Conservation (phyloP, 1,140 invertebrate species). For the Physella acuta region DNA sequence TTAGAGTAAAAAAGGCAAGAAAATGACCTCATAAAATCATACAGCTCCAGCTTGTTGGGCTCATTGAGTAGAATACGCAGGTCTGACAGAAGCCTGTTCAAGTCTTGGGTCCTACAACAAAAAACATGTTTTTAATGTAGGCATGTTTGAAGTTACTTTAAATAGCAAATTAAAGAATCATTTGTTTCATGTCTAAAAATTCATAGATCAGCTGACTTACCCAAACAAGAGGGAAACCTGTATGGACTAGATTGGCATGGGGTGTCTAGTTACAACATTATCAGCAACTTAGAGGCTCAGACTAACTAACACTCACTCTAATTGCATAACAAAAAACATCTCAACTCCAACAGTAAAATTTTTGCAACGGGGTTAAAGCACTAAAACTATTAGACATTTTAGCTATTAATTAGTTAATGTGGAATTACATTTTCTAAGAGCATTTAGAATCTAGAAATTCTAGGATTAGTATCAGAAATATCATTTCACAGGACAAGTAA, state of each 20-base stretch:
- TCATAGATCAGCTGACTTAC: too few relatives aligned
- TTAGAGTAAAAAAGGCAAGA: too few relatives aligned
- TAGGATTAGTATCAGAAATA: not conserved
- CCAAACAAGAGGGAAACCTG: too few relatives aligned
- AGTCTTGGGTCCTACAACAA: slow-evolving; percentile 40
- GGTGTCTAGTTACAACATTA: not conserved
- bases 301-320: not conserved
- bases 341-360: too few relatives aligned
- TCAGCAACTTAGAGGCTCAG: not conserved
- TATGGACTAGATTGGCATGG: too few relatives aligned
- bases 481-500: too few relatives aligned
- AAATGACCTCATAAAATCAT: slow-evolving; percentile 51
- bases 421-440: too few relatives aligned
- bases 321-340: too few relatives aligned
- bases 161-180: not conserved
- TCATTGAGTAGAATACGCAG: slow-evolving; percentile 46
- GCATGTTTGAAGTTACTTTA: not conserved
- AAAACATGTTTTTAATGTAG: not conserved
- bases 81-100: slow-evolving; percentile 39
- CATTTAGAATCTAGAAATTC: not conserved
- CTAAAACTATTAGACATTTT: not conserved
- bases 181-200: too few relatives aligned
- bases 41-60: slow-evolving; percentile 48
- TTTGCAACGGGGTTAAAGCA: not conserved
- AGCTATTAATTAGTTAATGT: not conserved